Evolutionary conservation across 2,888 invertebrate genomes (phyloP).

Genomic region (Eueremaeus valkanovi): DNA sequence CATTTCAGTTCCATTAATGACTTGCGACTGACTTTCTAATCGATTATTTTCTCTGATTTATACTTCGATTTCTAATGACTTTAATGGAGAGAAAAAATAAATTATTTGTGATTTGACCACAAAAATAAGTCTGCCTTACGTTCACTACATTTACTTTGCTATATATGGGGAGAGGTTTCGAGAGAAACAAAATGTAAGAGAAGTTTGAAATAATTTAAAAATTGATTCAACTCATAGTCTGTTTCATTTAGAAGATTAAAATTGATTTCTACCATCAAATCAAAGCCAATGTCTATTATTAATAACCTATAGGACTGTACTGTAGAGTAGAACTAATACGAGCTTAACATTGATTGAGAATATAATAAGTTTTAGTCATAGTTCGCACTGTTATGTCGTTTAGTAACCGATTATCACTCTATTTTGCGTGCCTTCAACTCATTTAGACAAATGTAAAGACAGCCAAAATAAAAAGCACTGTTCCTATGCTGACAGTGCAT

Average conservation of each 20-base stretch:
- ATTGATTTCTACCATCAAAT: no score
- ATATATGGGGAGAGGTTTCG: no score
- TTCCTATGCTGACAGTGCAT: neutral
- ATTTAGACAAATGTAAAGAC: slow-evolving; percentile 15
- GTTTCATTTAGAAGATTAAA: neutral
- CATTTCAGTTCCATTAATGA: no score
- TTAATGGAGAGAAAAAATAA: no score
- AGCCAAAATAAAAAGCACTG: slow-evolving; percentile 4
- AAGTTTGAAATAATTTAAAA: neutral
- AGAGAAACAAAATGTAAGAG: no score
- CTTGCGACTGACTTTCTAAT: no score
- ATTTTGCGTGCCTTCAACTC: slow-evolving; percentile 21
- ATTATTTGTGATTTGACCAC: no score
- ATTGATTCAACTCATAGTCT: neutral
- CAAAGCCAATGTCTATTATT: neutral
- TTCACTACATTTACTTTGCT: no score
- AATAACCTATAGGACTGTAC: neutral
- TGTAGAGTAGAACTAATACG: slow-evolving; percentile 5
- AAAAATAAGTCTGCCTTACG: no score
- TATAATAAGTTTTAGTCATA: neutral
- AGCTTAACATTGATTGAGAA: slow-evolving; percentile 17
- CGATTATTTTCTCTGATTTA: no score
- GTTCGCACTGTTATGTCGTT: neutral
- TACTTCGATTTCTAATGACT: no score
- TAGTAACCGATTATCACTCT: slow-evolving; percentile 15